Conservation (phyloP, 2,888 invertebrate species). For the Drosophila quinaria region DNA sequence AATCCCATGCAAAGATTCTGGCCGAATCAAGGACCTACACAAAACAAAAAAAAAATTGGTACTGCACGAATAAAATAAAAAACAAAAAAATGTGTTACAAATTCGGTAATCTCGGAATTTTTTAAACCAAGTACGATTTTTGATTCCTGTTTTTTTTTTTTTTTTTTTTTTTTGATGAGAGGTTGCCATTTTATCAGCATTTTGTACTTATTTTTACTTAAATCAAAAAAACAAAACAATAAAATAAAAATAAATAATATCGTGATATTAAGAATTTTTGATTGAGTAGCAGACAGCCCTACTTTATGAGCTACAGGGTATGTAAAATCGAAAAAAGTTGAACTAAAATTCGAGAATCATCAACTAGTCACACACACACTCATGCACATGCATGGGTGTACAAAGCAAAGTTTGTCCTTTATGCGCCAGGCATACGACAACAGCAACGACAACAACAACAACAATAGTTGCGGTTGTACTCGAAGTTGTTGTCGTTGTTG, state of each 20-base stretch:
- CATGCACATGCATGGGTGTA: constrained; percentile 19
- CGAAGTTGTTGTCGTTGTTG: constrained; percentile 36
- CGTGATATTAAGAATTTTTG: no score
- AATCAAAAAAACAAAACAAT: no score
- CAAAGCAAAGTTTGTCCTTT: constrained; percentile 62
- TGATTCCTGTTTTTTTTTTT: no score
- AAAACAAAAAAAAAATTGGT: no score
- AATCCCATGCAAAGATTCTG: neutral
- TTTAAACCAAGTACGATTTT: no score
- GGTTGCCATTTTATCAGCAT: no score
- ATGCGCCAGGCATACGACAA: constrained; percentile 20
- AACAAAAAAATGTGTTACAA: no score
- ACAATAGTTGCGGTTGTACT: constrained; percentile 17
- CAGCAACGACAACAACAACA: constrained; percentile 1
- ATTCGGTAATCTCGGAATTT: no score
- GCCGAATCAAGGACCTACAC: neutral
- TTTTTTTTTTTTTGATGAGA: no score
- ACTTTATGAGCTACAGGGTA: constrained; percentile 3
- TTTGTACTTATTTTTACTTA: no score
- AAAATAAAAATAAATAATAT: no score
- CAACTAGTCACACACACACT: constrained; percentile 55
- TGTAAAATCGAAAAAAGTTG: constrained; percentile 27
- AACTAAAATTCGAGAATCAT: constrained; percentile 65
- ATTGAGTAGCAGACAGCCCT: neutral
- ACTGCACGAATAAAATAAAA: no score